Base-by-base conservation (phyloP, 2,113 vertebrate genomes). In the Sinocyclocheilus anshuiensis region DNA sequence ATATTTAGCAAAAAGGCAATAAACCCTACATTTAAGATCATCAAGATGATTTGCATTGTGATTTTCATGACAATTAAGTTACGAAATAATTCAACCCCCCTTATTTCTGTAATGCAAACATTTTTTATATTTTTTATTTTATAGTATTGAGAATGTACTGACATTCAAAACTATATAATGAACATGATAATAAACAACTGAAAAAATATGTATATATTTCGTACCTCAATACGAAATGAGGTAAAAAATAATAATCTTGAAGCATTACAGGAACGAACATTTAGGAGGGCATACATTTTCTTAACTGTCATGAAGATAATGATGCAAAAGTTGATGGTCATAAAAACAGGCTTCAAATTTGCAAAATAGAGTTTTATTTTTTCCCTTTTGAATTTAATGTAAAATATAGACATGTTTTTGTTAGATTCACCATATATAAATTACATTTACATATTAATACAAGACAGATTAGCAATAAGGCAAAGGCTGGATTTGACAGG, bases 401-500 rank as follows among this genome's bases (percentile, higher is more conserved):
- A 53, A 78, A 78, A 80, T 42, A 15, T 50, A 1, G 13, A 45
- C 20, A 22, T 18, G 53, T 59, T 59, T 78, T 79, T 1, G 18
- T 79, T 2, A 59, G 29, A 59, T 59, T 74, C 71, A 45, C 36
- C 67, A 71, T 20, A 45, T n/a, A 45, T 53, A 77, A 29, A 77
- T 53, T 5, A 48, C 15, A 77, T 26, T 18, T 26, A 77, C 22
- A 77, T 6, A 69, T 69, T 50, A 48, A 81, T 36, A 63, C 39
- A 88, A 75, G 29, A 39, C 45, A 85, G 84, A 67, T n/a, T 1
- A 69, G 26, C 26, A 78, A 5, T 11, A n/a, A 79, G n/a, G 4
- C 29, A 50, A 78, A 57, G 15, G 65, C 29, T 72, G 20, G 53
- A 57, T 57, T 69, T 33, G 80, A 88, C 76, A 87, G 83, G 18